Base-by-base conservation (phyloP, 2,113 vertebrate genomes). In the Pampusana beccarii region DNA sequence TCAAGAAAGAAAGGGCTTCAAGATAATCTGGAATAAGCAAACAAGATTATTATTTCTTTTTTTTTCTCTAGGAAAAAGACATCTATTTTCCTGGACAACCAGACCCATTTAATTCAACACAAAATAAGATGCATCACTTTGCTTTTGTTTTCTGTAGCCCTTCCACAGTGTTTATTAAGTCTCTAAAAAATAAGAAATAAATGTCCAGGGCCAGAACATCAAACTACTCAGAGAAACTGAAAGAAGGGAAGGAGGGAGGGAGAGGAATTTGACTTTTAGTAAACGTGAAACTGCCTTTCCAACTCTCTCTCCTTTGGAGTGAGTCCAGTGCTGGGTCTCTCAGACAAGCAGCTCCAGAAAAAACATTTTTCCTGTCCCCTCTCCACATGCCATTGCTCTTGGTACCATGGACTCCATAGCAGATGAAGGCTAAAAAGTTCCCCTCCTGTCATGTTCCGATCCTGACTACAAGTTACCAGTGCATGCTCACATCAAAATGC, bases 361-460 rank as follows among this genome's bases (percentile, higher is more conserved):
- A 71, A 19, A 72, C 0, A 0, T 38, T 46, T 72, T 33, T 84
- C 40, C 38, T 38, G 28, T 46, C 12, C 33, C 29, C 25, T 34
- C 21, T 80, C 33, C 54, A 26, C 18, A 48, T 24, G 48, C 8
- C 24, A 17, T 11, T 66, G 70, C 23, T 42, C 7, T 77, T 56
- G 24, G 28, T 25, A n/a, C 20, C n/a, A 16, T 0, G 10, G 29
- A 38, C 26, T 29, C 36, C 10, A 0, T 34, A n/a, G 69, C 19
- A 67, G 58, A 62, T 4, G 38, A n/a, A 29, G 57, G 38, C 56
- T 44, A 19, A 54, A 34, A 61, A 6, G 25, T 16, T 75, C 24
- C 48, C 10, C 34, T 83, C 9, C 8, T 0, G 1, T 4, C 17
- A 26, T 6, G 13, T 21, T 40, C 2, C 0, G 54, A 28, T 33